These are phyloP conservation scores for Drosophila varians DNA, from an alignment of 1,140 invertebrate genomes.

Conservation along the genomic window DNA sequence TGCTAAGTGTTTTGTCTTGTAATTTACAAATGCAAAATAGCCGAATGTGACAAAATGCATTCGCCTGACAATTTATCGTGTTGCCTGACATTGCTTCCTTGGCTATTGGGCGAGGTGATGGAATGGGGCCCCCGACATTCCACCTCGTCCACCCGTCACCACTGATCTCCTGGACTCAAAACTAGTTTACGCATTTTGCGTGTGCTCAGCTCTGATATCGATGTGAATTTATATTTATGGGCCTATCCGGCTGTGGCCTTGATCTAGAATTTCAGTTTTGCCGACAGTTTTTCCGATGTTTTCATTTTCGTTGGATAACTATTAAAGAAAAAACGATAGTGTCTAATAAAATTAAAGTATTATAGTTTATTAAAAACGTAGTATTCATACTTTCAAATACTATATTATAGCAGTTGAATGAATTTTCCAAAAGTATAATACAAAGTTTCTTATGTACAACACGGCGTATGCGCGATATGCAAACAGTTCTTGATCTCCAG, in stretches of 20 bases:
- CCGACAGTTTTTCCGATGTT: constrained; percentile 63
- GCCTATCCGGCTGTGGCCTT: constrained; percentile 57
- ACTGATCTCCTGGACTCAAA: constrained; percentile 47
- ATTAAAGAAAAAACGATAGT: too few species aligned
- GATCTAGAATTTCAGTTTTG: constrained; percentile 70
- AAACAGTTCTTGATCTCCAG: constrained; percentile 8
- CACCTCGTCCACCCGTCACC: not conserved
- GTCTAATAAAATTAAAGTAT: too few species aligned
- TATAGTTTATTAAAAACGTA: too few species aligned
- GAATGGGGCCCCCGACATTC: not conserved
- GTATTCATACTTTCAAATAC: too few species aligned
- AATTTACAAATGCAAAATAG: constrained; percentile 74
- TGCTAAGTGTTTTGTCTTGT: constrained; percentile 79
- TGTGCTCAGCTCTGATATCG: constrained; percentile 38
- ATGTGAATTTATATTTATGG: constrained; percentile 37
- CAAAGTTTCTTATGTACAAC: constrained; percentile 14
- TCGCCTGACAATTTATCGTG: constrained; percentile 68
- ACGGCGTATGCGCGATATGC: constrained; percentile 55
- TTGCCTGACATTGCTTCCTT: constrained; percentile 67
- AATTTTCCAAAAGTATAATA: too few species aligned
- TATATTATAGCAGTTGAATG: too few species aligned
- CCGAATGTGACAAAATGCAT: constrained; percentile 72
- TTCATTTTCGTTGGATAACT: constrained; percentile 66
- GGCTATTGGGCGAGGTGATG: constrained; percentile 24
- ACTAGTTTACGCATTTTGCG: constrained; percentile 76